Conservation (phyloP, 1,140 invertebrate species). For the Oryzaephilus surinamensis region DNA sequence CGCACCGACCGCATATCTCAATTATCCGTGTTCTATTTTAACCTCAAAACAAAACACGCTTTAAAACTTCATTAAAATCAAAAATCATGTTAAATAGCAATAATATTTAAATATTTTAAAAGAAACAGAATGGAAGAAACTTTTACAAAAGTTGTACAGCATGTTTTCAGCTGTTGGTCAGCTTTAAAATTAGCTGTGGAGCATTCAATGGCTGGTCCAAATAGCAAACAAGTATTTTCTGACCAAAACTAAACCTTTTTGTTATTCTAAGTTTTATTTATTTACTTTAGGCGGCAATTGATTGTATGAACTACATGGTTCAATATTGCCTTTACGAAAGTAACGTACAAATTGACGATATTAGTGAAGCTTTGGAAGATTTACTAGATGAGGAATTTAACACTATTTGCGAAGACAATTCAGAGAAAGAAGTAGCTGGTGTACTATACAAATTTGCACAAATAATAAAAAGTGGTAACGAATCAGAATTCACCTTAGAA, state of each 20-base stretch:
- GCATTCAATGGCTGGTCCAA: slow-evolving; percentile 52
- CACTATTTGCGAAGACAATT: slow-evolving; percentile 52
- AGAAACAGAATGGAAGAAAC: slow-evolving; percentile 26
- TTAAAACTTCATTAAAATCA: too few relatives aligned
- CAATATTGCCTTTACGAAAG: slow-evolving; percentile 46
- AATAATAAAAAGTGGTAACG: slow-evolving; percentile 35
- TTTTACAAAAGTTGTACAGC: slow-evolving; percentile 46
- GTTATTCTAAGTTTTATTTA: not conserved
- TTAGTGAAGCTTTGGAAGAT: slow-evolving; percentile 49
- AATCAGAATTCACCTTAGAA: slow-evolving; percentile 24
- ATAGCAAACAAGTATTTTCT: slow-evolving; percentile 46
- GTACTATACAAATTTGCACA: slow-evolving; percentile 38
- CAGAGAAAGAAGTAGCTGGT: slow-evolving; percentile 39
- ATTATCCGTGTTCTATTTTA: too few relatives aligned
- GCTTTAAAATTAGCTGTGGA: slow-evolving; percentile 51
- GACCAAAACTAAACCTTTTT: not conserved
- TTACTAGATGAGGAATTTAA: slow-evolving; percentile 55
- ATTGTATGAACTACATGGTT: slow-evolving; percentile 48
- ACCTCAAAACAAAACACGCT: too few relatives aligned
- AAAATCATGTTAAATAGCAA: too few relatives aligned
- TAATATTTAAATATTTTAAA: too few relatives aligned
- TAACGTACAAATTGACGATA: slow-evolving; percentile 42
- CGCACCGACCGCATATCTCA: too few relatives aligned
- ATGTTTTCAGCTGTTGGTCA: slow-evolving; percentile 54
- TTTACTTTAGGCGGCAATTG: slow-evolving; percentile 41